Evolutionary conservation across 2,797 vertebrate genomes (phyloP), one percentile per base, ranked within the genome.

Genomic region (Darevskia mixta): DNA sequence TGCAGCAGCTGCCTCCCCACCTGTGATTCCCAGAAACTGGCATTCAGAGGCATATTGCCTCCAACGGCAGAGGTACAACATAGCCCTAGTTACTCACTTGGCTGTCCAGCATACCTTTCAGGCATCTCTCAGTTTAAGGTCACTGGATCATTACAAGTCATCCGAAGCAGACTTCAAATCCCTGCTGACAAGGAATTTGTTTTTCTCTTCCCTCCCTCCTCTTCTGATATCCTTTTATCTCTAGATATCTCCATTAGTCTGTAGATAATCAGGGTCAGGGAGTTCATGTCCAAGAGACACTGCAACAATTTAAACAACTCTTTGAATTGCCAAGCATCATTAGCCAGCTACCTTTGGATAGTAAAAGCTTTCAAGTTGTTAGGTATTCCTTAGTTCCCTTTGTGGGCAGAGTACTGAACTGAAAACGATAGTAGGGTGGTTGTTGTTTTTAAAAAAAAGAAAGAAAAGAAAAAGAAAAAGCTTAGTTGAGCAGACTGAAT

Each of bases 281-380:
- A 66, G 82, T 80, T 23, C 17, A 17, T 75, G 55, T 49, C 67
- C 77, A 80, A 85, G 75, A 85, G 77, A 80, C 76, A 85, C 82
- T 43, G n/a, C 76, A 85, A 85, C 67, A 73, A 85, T 85, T 85
- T 88, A 72, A 88, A 85, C 67, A 80, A 85, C 82, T 79, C 82
- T 85, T 88, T 84, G 75, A 78, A 89, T 81, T 80, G 85, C 67
- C 20, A 80, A 85, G 67, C 77, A 75, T 55, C 77, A 81, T 75
- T 80, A 76, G 25, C 77, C 55, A 64, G 87, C 41, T 25, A 20
- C 13, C 67, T 79, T 85, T 75, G 55, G 75, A 79, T 41, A 79
- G 75, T 27, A 79, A 69, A 79, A 3, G n/a, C 58, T 67, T 81
- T 81, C 78, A 66, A 29, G 58, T 29, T 8, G 27, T 38, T 55